A percentile compares a stretch with the other conserved stretches of the same genome.
phyloP scores from a whole-genome alignment of 2,113 vertebrate species.

The Puffinus mauretanicus region DNA sequence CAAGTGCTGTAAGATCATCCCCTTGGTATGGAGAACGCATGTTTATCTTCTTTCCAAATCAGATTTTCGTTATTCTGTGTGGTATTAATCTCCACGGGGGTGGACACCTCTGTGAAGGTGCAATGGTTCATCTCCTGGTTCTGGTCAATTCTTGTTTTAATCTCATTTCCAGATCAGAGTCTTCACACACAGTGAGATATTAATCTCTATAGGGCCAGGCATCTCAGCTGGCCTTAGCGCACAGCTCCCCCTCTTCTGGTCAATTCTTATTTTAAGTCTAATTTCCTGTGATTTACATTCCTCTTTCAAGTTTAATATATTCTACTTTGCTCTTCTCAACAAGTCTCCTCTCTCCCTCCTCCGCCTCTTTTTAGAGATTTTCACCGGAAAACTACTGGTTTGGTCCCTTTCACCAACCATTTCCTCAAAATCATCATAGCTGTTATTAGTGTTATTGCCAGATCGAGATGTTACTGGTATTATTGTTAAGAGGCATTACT shows the following conservation, averaged over 20 bases:
- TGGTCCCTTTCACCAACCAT: neutral
- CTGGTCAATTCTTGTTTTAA: constrained; percentile 54
- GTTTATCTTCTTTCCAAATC: constrained; percentile 40
- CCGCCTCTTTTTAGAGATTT: neutral
- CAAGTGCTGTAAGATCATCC: neutral
- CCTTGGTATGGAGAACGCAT: neutral
- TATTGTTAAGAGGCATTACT: neutral
- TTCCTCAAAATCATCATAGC: neutral
- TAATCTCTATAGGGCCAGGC: constrained; percentile 27
- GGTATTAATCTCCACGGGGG: constrained; percentile 29
- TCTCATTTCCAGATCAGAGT: constrained; percentile 38
- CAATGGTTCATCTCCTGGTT: neutral
- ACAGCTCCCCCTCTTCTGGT: neutral
- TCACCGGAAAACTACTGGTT: neutral
- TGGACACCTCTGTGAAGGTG: neutral
- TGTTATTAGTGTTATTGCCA: neutral
- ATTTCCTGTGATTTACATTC: neutral
- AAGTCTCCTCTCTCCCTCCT: neutral
- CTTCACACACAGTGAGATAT: constrained; percentile 22
- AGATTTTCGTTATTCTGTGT: neutral
- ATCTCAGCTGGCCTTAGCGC: neutral
- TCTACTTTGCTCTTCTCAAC: neutral
- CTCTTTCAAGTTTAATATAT: neutral
- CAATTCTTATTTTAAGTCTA: constrained; percentile 25
- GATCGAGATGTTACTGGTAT: neutral